Percentiles rank a stretch among this genome's conserved stretches.
Conservation (phyloP, 2,888 invertebrate species). For the Coelinius sp. region DNA sequence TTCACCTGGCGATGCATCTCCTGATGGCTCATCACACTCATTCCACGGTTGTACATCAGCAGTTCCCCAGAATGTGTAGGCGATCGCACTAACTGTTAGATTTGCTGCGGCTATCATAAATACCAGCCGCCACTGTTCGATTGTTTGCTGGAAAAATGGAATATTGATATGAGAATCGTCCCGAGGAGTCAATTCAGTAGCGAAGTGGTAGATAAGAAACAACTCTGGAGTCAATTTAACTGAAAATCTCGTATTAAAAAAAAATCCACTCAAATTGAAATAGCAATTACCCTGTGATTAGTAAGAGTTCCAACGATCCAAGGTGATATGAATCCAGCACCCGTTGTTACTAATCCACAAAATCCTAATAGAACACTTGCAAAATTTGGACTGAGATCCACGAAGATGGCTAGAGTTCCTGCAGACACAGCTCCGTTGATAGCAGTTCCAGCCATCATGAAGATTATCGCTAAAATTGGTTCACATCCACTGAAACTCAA, state of each 20-base stretch:
- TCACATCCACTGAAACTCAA: conserved; percentile 78
- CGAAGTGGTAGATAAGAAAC: too few species aligned
- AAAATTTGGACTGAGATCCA: conserved; percentile 79
- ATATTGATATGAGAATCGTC: neutral
- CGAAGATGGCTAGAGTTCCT: conserved; percentile 77
- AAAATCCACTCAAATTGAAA: too few species aligned
- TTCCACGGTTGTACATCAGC: neutral
- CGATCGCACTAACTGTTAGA: neutral
- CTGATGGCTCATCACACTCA: neutral
- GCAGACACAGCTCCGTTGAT: conserved; percentile 79
- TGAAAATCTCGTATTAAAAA: neutral
- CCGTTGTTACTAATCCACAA: conserved; percentile 74
- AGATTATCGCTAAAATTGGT: conserved; percentile 74
- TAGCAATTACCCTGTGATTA: conserved; percentile 75
- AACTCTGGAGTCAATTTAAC: neutral
- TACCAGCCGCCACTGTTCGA: conserved; percentile 64
- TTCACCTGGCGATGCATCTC: neutral
- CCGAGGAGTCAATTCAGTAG: too few species aligned
- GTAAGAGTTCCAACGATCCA: conserved; percentile 76
- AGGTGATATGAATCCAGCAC: conserved; percentile 77
- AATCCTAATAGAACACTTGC: conserved; percentile 76
- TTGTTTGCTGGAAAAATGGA: conserved; percentile 63
- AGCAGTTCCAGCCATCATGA: conserved; percentile 76
- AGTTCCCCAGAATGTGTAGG: neutral
- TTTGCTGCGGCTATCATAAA: conserved; percentile 43